These are phyloP conservation scores for Polydesmus complanatus DNA, from an alignment of 2,888 invertebrate genomes.

Conservation along the genomic window DNA sequence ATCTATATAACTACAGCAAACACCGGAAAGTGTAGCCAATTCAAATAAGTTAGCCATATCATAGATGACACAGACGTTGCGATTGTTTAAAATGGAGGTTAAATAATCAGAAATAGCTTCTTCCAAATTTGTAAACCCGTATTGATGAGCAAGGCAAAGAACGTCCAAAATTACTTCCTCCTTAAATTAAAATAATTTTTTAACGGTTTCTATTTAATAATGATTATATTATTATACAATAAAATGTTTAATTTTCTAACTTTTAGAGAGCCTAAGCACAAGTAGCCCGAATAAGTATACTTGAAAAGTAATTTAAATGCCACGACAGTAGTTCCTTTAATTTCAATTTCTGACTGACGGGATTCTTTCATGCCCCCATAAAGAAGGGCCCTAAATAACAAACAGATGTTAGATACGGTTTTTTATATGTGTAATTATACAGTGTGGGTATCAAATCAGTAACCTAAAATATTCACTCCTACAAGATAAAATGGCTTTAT, in stretches of 20 bases:
- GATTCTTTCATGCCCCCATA: conserved; percentile 48
- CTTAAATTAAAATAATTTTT: conserved; percentile 17
- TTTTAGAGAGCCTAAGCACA: conserved; percentile 45
- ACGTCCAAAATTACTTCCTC: conserved; percentile 43
- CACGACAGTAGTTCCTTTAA: conserved; percentile 65
- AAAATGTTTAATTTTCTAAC: conserved; percentile 27
- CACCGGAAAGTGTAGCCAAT: conserved; percentile 45
- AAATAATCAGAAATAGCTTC: conserved; percentile 83
- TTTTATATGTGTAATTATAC: neutral
- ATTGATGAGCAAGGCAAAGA: conserved; percentile 82
- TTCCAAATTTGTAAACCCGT: conserved; percentile 86
- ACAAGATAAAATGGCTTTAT: conserved; percentile 79
- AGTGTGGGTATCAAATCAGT: conserved; percentile 5
- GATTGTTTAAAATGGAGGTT: conserved; percentile 66
- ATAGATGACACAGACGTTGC: conserved; percentile 87
- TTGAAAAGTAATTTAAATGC: conserved; percentile 80
- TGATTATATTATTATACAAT: neutral
- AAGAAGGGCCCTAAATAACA: conserved; percentile 38
- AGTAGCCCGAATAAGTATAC: conserved; percentile 84
- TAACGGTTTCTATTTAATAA: neutral
- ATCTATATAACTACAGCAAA: conserved; percentile 83
- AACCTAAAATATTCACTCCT: conserved; percentile 85
- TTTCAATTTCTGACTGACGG: conserved; percentile 63
- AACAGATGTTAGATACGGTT: neutral
- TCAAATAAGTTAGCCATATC: conserved; percentile 70